Conservation (phyloP, 2,797 vertebrate genomes). For the Vespertilio murinus region DNA sequence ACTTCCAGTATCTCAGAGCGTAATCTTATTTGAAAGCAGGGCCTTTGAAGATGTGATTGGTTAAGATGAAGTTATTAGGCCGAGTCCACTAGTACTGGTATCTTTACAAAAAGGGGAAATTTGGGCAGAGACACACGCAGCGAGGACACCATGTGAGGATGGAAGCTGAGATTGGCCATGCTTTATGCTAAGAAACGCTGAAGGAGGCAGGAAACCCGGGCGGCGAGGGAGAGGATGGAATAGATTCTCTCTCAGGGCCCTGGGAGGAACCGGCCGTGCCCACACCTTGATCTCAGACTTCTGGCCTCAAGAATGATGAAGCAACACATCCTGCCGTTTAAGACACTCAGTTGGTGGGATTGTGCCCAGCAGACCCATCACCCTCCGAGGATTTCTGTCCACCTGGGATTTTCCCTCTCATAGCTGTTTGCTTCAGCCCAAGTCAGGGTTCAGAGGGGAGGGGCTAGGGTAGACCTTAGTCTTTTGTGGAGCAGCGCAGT, state of each 20-base stretch:
- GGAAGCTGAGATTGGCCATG: background rate
- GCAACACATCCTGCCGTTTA: background rate
- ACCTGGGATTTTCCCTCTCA: background rate
- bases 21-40: background rate
- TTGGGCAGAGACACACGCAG: background rate
- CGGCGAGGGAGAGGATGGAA: background rate
- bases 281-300: background rate
- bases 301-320: background rate
- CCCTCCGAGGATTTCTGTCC: background rate
- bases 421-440: background rate
- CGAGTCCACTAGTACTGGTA: background rate
- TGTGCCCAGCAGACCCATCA: background rate
- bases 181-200: background rate
- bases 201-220: background rate
- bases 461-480: background rate
- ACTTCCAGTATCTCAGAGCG: background rate
- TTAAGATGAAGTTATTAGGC: background rate
- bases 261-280: rapidly evolving
- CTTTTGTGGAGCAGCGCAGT: background rate
- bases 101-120: background rate
- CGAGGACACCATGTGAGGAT: background rate
- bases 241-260: background rate
- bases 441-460: background rate
- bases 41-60: background rate
- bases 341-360: background rate